Evolutionary conservation across 1,140 invertebrate species (phyloP), one percentile per base, ranked within the genome.

Genomic region (Formica exsecta): DNA sequence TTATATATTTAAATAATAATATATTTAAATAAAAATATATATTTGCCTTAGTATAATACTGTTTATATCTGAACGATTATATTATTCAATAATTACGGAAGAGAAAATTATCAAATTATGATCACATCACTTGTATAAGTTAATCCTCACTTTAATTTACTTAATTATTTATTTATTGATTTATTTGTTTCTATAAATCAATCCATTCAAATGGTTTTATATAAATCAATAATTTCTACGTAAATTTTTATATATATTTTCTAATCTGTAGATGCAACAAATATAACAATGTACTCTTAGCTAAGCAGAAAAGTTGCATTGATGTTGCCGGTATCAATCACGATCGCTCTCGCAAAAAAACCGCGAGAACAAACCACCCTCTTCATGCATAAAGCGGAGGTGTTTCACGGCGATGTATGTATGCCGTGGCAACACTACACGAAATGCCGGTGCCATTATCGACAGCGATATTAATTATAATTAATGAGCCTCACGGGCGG

Each of bases 381-480:
- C 44, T 11, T 76, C 74, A 19, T 6, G 57, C 59, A 76, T 61
- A 59, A 77, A 64, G 36, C 79, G 61, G 36, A 84, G 62, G 87
- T 85, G 66, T 86, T 48, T 84, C 85, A 59, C 25, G 44, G 38
- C 70, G 41, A 73, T 70, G 57, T 51, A 77, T 73, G 41, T 57
- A 57, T 70, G 29, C 71, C 68, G 38, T 19, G 29, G 73, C 71
- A 25, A 80, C 68, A 61, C 68, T 89, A 80, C 64, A 85, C 85
- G 76, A 54, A 70, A 22, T 59, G 64, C 59, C 38, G 61, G 19
- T 77, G 62, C 79, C 85, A 89, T 90, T 90, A 89, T 87, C 88
- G 88, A 65, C 74, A 54, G 36, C 79, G 85, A 87, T 85, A 89
- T 89, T 88, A 89, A 90, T 91, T 89, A 86, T 81, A 89, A 91